phyloP scores from a whole-genome alignment of 1,140 invertebrate species.

The Drosophila serrata region DNA sequence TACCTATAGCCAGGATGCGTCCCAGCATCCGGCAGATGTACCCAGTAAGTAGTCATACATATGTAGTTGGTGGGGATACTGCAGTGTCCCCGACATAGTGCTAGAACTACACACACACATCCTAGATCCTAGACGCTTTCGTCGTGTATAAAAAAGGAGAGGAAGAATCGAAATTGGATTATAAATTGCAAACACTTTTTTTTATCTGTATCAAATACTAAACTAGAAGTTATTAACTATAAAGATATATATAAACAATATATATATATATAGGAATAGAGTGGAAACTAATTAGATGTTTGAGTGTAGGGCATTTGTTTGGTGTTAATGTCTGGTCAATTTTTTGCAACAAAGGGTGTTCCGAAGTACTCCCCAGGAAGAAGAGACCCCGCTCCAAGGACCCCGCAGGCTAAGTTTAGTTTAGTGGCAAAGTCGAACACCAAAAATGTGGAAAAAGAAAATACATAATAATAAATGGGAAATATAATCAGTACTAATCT shows the following conservation, averaged over 20 bases:
- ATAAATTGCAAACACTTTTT: slow-evolving; percentile 46
- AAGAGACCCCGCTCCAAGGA: not conserved
- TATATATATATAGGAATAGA: slow-evolving; percentile 3
- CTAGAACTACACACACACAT: slow-evolving; percentile 48
- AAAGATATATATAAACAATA: slow-evolving; percentile 19
- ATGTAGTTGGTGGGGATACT: slow-evolving; percentile 8
- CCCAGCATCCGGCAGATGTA: not conserved
- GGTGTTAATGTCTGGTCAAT: slow-evolving; percentile 76
- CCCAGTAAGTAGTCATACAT: slow-evolving; percentile 12
- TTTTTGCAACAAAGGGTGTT: slow-evolving; percentile 48
- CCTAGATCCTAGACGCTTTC: slow-evolving; percentile 71
- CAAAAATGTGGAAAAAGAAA: slow-evolving; percentile 38
- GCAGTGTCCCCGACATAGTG: slow-evolving; percentile 13
- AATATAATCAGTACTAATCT: slow-evolving; percentile 63
- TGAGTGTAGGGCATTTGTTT: slow-evolving; percentile 63
- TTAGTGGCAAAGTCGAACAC: slow-evolving; percentile 70
- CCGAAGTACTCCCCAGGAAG: slow-evolving; percentile 2
- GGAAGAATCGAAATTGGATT: slow-evolving; percentile 44
- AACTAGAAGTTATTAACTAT: slow-evolving; percentile 59
- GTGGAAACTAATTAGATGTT: slow-evolving; percentile 15
- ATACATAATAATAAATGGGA: slow-evolving; percentile 24
- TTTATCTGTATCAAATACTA: slow-evolving; percentile 76
- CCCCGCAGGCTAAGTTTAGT: slow-evolving; percentile 48
- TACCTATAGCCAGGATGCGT: not conserved
- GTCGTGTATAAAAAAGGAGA: slow-evolving; percentile 58